These are phyloP conservation scores for Drosophila setosimentum DNA, from an alignment of 2,888 invertebrate genomes.

Conservation along the genomic window DNA sequence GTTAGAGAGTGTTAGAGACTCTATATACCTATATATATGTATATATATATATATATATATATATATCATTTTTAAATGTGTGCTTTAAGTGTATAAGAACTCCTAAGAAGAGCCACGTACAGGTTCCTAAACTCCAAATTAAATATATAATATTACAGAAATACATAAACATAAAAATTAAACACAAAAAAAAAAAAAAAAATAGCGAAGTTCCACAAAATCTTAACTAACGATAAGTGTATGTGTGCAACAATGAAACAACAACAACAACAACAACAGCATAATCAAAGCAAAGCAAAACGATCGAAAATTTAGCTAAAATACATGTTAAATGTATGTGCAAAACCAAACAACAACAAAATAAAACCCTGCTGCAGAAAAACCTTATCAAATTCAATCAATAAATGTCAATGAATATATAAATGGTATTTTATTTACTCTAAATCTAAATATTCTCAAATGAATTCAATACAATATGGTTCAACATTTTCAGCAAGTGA, in stretches of 20 bases:
- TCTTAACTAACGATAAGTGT: constrained; percentile 49
- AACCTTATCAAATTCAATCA: constrained; percentile 82
- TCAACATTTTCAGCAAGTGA: constrained; percentile 3
- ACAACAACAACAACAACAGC: constrained; percentile 34
- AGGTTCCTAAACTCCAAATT: constrained; percentile 65
- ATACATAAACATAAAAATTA: not conserved
- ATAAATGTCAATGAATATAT: constrained; percentile 82
- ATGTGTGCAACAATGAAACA: constrained; percentile 42
- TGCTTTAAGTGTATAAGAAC: constrained; percentile 51
- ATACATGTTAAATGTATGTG: constrained; percentile 57
- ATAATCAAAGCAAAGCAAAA: constrained; percentile 57
- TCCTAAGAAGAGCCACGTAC: constrained; percentile 56
- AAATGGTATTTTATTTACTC: constrained; percentile 26
- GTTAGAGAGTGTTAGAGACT: constrained; percentile 18
- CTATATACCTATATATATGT: constrained; percentile 2
- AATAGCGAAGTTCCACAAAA: constrained; percentile 35
- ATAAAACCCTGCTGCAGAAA: constrained; percentile 42
- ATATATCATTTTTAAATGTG: constrained; percentile 48
- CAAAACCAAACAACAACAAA: constrained; percentile 4
- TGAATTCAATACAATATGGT: not conserved
- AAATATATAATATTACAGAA: constrained; percentile 24
- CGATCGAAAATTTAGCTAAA: constrained; percentile 36
- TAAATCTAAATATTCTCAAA: not conserved
- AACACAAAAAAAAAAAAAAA: constrained; percentile 12
- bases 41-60: not conserved